Evolutionary conservation across 2,113 vertebrate genomes (phyloP), one percentile per base, ranked within the genome.

Genomic region (Geococcyx californianus): DNA sequence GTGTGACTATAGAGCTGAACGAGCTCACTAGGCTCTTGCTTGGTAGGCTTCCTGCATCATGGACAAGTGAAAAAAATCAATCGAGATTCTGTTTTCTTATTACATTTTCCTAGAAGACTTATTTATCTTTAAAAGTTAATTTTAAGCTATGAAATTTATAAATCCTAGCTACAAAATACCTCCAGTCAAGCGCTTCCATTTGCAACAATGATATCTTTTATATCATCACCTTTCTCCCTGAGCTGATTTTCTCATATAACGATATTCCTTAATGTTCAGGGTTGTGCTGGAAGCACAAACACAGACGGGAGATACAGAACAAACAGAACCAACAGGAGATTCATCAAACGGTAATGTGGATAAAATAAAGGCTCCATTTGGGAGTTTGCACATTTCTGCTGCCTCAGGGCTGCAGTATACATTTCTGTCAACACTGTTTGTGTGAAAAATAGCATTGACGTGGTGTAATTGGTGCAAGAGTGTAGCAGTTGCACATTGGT

Each of bases 361-460:
- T 84, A 90, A 95, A 77, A 44, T 31, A 81, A 83, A 84, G 81
- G 28, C 68, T 64, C 34, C 67, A 55, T 11, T 62, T 94, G 94
- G 59, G 89, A 94, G 13, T 84, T 89, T 87, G 72, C n/a, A 74
- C 25, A 13, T 97, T 96, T 94, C 68, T 90, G 10, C 21, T 93
- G 64, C 56, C 76, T 93, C n/a, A n/a, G 89, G 92, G 92, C 54
- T 83, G 49, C 11, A 62, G 34, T 93, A 86, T 91, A 92, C 58
- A 8, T 81, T 94, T 89, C 94, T 93, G 74, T 98, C 96, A 93
- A 69, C 56, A 29, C 51, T 29, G 11, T 73, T 94, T 82, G 64
- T 87, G 93, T 95, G 78, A 84, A 95, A 96, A 94, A 96, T 93
- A 86, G 51, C 88, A 89, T 25, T 82, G 84, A 82, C 7, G 9